Evolutionary conservation across 2,113 vertebrate genomes (phyloP).

Genomic region (Spea bombifrons): DNA sequence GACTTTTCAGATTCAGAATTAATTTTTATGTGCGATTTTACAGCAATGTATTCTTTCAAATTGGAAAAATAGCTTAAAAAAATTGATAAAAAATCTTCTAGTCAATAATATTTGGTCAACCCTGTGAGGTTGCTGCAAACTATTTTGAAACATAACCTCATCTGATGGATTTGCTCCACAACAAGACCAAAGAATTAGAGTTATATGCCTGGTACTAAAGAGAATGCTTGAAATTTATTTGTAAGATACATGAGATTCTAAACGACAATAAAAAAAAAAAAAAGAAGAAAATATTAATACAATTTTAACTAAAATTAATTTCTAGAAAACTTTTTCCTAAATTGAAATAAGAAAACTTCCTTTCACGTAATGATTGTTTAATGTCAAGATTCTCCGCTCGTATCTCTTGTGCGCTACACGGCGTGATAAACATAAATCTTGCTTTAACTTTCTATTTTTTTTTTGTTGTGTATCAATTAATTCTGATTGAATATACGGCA

Average conservation of each 20-base stretch:
- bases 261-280: no score
- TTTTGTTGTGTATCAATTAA: conserved; percentile 38
- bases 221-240: no score
- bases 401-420: not conserved
- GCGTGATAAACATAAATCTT: not conserved
- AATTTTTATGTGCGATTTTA: not conserved
- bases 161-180: no score
- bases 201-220: no score
- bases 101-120: no score
- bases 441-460: conserved; percentile 1
- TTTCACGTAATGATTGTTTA: not conserved
- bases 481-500: conserved; percentile 8
- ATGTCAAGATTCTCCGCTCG: not conserved
- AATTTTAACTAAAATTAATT: not conserved
- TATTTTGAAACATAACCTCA: no score
- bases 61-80: no score
- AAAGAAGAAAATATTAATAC: not conserved
- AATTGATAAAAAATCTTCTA: no score
- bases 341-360: not conserved
- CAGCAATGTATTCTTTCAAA: not conserved
- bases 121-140: no score
- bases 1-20: not conserved
- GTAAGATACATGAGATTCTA: no score
- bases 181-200: no score
- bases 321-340: not conserved